phyloP scores from a whole-genome alignment of 2,797 vertebrate species.

The Enteromius trimaculatus region DNA sequence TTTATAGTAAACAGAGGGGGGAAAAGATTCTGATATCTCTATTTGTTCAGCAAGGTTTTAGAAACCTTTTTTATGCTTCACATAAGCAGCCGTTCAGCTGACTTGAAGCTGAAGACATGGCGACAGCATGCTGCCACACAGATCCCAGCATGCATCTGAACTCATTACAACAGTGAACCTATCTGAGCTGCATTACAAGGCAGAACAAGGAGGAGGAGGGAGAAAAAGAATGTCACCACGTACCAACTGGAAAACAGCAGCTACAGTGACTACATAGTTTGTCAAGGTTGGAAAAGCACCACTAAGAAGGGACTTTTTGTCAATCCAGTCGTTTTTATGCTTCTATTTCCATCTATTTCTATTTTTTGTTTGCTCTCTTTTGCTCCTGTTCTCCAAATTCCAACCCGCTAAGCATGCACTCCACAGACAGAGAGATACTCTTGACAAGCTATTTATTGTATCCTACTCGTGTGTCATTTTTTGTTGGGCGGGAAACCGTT shows the following conservation, averaged over 20 bases:
- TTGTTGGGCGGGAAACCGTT: conserved; percentile 39
- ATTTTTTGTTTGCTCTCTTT: conserved; percentile 16
- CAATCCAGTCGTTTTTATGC: conserved; percentile 8
- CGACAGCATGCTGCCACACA: conserved; percentile 20
- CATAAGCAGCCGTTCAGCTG: conserved; percentile 17
- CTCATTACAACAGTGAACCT: conserved; percentile 49
- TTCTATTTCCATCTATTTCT: neutral
- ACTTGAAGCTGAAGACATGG: neutral
- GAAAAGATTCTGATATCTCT: conserved; percentile 11
- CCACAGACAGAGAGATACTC: conserved; percentile 1
- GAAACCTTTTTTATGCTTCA: neutral
- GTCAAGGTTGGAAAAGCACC: conserved; percentile 31
- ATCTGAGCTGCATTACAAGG: conserved; percentile 21
- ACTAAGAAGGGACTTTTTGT: conserved; percentile 1
- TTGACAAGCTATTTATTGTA: conserved; percentile 58
- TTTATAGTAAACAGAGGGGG: conserved; percentile 4
- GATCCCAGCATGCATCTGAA: conserved; percentile 53
- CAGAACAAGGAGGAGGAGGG: conserved; percentile 21
- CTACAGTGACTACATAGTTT: conserved; percentile 37
- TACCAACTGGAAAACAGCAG: neutral
- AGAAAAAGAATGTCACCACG: conserved; percentile 41
- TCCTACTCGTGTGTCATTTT: conserved; percentile 45
- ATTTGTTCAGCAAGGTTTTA: conserved; percentile 1
- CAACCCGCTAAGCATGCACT: neutral
- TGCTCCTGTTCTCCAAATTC: neutral